Base-by-base conservation (phyloP, 1,140 invertebrate species). In the Drosophila lacteicornis region DNA sequence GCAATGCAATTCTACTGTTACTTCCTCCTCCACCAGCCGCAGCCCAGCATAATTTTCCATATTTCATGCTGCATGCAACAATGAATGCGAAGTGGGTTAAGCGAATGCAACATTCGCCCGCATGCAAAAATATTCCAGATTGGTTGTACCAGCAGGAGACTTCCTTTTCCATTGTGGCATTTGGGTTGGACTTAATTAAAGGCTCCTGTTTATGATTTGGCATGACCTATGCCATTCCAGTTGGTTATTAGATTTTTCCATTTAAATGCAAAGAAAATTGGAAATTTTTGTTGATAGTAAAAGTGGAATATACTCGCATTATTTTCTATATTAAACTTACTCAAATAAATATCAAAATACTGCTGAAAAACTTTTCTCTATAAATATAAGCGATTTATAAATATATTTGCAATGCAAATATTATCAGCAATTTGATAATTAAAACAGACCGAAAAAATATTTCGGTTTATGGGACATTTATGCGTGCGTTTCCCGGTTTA, bases 11-110 rank as follows among this genome's bases (percentile, higher is more conserved):
- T 67, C 63, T 13, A 65, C 22, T 75, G 55, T 53, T 59, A 62
- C 43, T 59, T 80, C 65, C 53, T 70, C 27, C 30, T 65, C 45
- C 62, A 30, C 13, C 61, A 12, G 8, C 7, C 33, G 57, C 58
- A 68, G 84, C 33, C 60, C 58, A 68, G 84, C 73, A 88, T 80
- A 80, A 75, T 58, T 88, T 78, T 79, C 66, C 84, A 88, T 88
- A 83, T 79, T 78, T 88, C 80, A 87, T 88, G 78, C 51, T 75
- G 80, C 84, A 87, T 86, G 82, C 82, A 79, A 86, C 82, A 79
- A 86, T 61, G 73, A 75, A 79, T 76, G 75, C 46, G 33, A 85
- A 82, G 47, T 86, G 66, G 82, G 82, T 86, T 87, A 86, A 85
- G 43, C 67, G 69, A 82, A 85, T 85, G 79, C 82, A 69, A 46